A percentile compares a stretch with the other conserved stretches of the same genome.
Conservation (phyloP, 2,888 invertebrate species). For the Diplazon laetatorius region DNA sequence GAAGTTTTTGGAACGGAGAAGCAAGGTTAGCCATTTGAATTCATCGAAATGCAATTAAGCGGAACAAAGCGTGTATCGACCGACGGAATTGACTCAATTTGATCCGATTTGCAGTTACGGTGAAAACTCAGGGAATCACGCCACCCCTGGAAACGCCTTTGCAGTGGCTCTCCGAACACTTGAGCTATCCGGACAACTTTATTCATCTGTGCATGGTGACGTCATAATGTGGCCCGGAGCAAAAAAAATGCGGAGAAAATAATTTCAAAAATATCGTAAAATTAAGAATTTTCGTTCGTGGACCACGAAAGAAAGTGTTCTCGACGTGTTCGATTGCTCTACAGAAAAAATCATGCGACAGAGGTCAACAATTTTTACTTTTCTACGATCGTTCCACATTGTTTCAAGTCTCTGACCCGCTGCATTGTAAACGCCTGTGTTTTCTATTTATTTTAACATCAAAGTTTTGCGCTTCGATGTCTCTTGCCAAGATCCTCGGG, state of each 20-base stretch:
- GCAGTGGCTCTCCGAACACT: conserved; percentile 98
- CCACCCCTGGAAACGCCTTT: conserved; percentile 94
- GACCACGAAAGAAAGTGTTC: conserved; percentile 38
- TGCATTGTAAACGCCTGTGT: conserved; percentile 34
- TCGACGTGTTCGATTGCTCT: conserved; percentile 6
- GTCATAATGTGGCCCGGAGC: conserved; percentile 71
- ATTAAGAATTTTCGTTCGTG: conserved; percentile 19
- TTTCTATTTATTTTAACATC: conserved; percentile 58
- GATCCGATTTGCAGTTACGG: conserved; percentile 86
- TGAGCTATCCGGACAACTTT: conserved; percentile 99
- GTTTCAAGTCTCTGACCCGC: conserved; percentile 6
- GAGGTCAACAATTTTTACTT: conserved; percentile 67
- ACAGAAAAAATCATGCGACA: conserved; percentile 42
- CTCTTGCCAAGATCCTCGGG: conserved; percentile 20
- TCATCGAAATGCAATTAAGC: background rate
- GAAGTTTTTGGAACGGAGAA: conserved; percentile 86
- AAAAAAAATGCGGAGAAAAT: conserved; percentile 5
- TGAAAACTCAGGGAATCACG: conserved; percentile 94
- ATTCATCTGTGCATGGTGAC: conserved; percentile 90
- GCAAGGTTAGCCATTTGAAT: conserved; percentile 28
- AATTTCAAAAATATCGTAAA: conserved; percentile 7
- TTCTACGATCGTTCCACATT: conserved; percentile 62
- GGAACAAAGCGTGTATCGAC: background rate
- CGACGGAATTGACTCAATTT: background rate
- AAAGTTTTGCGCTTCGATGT: conserved; percentile 47